Evolutionary conservation across 2,113 vertebrate species (phyloP), one percentile per base, ranked within the genome.

Genomic region (Colinus virginianus): DNA sequence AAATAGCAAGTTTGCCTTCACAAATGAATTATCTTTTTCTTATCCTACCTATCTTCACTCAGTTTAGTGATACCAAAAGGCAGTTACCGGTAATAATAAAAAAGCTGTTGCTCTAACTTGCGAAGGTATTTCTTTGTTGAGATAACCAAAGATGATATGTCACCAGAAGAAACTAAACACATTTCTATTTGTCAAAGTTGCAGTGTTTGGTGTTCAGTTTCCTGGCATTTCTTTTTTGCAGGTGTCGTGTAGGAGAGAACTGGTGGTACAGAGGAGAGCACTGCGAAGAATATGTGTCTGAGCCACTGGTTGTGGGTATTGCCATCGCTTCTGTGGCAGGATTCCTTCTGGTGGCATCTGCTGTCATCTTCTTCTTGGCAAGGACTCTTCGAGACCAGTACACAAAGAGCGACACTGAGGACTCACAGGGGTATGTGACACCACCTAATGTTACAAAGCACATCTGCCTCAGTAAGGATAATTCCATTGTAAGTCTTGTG

Each of bases 231-330:
- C 21, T 58, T 62, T 87, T 51, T 93, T 93, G 25, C 94, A 99
- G 99, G 90, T 99, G 99, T 90, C 98, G 98, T 6, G 99, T 99
- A 3, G 99, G 98, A 66, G 98, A 99, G 91, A 99, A 99, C 97
- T 99, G 99, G 99, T 99, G 99, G 99, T 99, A 99, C 94, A 96
- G 98, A 95, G 99, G 99, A n/a, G 98, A 99, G 75, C 99, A 98
- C 94, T 99, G 99, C 62, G 98, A 98, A 77, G 99, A 99, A 81
- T 99, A 98, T 1, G 98, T 99, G 30, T 99, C 99, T 0, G 99
- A 99, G 93, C 98, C 99, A 0, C 93, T 99, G 78, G 98, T 99
- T 32, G 98, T 99, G 9, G 98, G 98, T 43, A 98, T 99, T 43
- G 98, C 98, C 17, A 97, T 99, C 4, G 98, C 97, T 64, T 98